Evolutionary conservation across 1,140 invertebrate genomes (phyloP).

Genomic region (Cheumatopsyche charites): DNA sequence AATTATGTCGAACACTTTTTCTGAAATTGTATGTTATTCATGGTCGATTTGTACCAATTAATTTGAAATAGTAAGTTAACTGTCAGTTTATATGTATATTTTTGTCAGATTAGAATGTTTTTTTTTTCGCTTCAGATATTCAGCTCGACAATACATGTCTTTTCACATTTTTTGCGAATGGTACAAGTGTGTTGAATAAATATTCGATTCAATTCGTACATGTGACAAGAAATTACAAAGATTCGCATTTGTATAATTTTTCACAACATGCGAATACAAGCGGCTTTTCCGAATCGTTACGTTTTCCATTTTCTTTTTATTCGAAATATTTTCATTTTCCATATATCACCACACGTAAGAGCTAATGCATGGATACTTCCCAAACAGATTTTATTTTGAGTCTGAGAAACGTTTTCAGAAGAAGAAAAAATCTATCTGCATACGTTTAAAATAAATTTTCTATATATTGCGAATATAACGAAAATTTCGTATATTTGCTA

Average conservation of each 20-base stretch:
- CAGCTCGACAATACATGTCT: too few relatives aligned
- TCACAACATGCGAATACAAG: slow-evolving; percentile 1
- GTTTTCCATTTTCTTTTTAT: neutral
- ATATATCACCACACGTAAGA: neutral
- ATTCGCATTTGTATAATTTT: slow-evolving; percentile 24
- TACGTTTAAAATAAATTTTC: too few relatives aligned
- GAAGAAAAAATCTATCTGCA: neutral
- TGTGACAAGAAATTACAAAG: neutral
- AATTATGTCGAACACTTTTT: too few relatives aligned
- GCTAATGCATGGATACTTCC: slow-evolving; percentile 27
- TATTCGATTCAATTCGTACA: neutral
- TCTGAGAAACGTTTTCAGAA: neutral
- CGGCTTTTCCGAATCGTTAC: neutral
- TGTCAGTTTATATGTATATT: too few relatives aligned
- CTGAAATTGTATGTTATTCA: too few relatives aligned
- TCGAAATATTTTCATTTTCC: neutral
- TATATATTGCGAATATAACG: neutral
- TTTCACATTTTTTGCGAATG: too few relatives aligned
- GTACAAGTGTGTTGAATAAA: too few relatives aligned
- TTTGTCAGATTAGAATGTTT: too few relatives aligned
- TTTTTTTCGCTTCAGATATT: too few relatives aligned
- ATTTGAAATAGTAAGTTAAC: too few relatives aligned
- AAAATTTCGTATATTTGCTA: too few relatives aligned
- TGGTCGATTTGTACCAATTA: too few relatives aligned
- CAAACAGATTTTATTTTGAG: neutral